Percentiles rank a stretch among this genome's conserved stretches.
These are phyloP conservation scores for Amblyteles armatorius DNA, from an alignment of 2,888 invertebrate species.

Conservation along the genomic window DNA sequence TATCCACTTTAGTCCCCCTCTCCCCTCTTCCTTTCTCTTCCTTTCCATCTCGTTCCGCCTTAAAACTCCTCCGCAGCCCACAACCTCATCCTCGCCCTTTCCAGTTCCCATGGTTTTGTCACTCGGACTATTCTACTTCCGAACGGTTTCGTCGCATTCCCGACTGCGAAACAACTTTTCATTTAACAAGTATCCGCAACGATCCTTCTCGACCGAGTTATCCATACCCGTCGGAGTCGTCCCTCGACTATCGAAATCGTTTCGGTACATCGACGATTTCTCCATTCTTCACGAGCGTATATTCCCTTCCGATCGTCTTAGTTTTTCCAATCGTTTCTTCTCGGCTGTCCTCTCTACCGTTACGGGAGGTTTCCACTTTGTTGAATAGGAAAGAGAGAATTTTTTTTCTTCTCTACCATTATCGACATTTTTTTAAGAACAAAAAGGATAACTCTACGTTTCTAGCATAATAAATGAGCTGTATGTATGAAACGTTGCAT, in stretches of 20 bases:
- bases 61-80: slow-evolving; percentile 35
- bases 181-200: slow-evolving; percentile 31
- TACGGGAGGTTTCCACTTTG: not conserved
- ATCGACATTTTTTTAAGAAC: too few species aligned
- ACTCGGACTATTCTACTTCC: slow-evolving; percentile 34
- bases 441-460: too few species aligned
- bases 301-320: not conserved
- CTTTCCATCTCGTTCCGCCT: slow-evolving; percentile 50
- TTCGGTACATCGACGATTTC: not conserved
- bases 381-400: too few species aligned
- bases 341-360: not conserved
- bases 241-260: not conserved
- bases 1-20: slow-evolving; percentile 15
- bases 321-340: not conserved
- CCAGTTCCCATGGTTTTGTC: slow-evolving; percentile 37
- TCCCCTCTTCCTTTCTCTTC: slow-evolving; percentile 21
- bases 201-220: slow-evolving; percentile 4
- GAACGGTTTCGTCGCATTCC: not conserved
- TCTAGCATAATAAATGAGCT: too few species aligned
- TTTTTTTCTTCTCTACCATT: too few species aligned
- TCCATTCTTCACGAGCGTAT: slow-evolving; percentile 1
- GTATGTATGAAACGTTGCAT: too few species aligned
- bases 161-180: slow-evolving; percentile 41
- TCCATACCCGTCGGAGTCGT: slow-evolving; percentile 11
- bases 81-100: slow-evolving; percentile 39